Evolutionary conservation across 2,797 vertebrate species (phyloP).

Genomic region (Microctenopoma lineatum): DNA sequence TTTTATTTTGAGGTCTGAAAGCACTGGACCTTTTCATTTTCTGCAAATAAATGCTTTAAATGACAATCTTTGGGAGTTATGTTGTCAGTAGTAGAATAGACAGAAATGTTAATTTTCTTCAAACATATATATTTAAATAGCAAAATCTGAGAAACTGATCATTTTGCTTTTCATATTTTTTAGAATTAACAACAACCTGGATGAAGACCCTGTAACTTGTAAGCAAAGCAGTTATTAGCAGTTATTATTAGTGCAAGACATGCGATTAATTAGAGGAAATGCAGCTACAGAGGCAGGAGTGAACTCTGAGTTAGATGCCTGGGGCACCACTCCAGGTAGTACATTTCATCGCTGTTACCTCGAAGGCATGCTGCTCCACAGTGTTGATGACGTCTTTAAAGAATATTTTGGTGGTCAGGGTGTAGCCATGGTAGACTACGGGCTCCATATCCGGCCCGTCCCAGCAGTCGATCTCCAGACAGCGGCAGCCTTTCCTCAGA

Average conservation of each 20-base stretch:
- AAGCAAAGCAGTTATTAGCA: conserved; percentile 25
- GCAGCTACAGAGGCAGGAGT: conserved; percentile 26
- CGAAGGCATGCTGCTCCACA: conserved; percentile 86
- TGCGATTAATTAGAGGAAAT: conserved; percentile 50
- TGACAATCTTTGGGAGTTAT: no score
- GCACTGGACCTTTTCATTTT: no score
- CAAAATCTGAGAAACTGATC: no score
- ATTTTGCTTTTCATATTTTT: no score
- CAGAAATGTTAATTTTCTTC: no score
- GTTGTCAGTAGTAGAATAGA: no score
- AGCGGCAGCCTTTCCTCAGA: conserved; percentile 90
- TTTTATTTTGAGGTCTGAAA: no score
- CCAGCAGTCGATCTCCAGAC: conserved; percentile 93
- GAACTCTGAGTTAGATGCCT: conserved; percentile 5
- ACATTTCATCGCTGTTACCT: conserved; percentile 74
- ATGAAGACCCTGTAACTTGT: conserved; percentile 30
- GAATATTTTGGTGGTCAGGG: conserved; percentile 88
- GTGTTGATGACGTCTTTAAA: conserved; percentile 88
- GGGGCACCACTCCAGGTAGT: conserved; percentile 4
- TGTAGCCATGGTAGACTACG: conserved; percentile 89
- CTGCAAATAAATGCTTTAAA: no score
- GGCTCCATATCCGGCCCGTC: conserved; percentile 87
- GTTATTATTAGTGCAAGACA: no score
- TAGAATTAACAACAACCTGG: no score
- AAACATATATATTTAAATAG: no score